Evolutionary conservation across 2,888 invertebrate genomes (phyloP), one percentile per base, ranked within the genome.

Genomic region (Aphelenchoides bicaudatus): DNA sequence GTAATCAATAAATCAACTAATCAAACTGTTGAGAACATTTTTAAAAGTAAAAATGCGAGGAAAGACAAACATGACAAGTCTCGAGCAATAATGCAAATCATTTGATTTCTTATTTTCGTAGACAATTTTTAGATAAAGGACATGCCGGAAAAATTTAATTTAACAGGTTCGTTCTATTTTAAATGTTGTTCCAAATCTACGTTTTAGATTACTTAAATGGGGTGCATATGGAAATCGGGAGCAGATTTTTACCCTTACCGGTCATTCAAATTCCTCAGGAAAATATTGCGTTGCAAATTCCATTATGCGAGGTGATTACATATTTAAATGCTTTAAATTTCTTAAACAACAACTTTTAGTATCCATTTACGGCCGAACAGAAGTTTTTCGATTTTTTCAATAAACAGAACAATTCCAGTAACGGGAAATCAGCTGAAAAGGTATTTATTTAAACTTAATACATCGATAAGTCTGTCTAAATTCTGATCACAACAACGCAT

Each of bases 201-300:
- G 27, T 47, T 64, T 39, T 29, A 66, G 66, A 69, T 54, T 68
- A 49, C 39, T 54, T 69, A 21, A 25, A 34, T n/a, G 65, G 67
- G 49, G 49, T 67, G 16, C 49, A 54, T 2, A 59, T 70, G 58
- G 67, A 67, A 39, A 59, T 67, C 13, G 34, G 39, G 25, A 39
- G 54, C 16, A n/a, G 39, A n/a, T 68, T 67, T 31, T 60, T 56
- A 31, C 67, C 67, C 3, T 58, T 58, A 13, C 70, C 67, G n/a
- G 39, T 25, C 23, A 37, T 67, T 23, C 29, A 39, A 8, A 4
- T 67, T 2, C 69, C 67, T 37, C 27, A 43, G 21, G 31, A 34
- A 16, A 13, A 39, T 19, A 43, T 66, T 39, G 55, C 66, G 34
- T 39, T 51, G 2, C 39, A 43, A 39, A 6, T 49, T 6, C 49